Conservation (phyloP, 2,113 vertebrate genomes). For the Sula dactylatra region DNA sequence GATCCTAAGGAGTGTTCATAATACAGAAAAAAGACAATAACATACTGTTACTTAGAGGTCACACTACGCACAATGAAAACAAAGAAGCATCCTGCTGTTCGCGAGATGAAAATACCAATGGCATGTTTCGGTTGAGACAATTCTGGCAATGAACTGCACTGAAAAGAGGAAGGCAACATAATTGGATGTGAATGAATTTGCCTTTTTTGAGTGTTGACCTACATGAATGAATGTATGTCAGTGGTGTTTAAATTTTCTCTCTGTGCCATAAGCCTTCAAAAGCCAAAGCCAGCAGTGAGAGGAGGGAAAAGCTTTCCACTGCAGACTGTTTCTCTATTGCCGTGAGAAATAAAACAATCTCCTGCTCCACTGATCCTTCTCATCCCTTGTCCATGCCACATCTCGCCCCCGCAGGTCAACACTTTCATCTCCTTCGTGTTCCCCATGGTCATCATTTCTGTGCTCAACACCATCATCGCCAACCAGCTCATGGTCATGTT, state of each 20-base stretch:
- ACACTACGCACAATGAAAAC: not conserved
- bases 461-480: conserved; percentile 91
- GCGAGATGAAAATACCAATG: not conserved
- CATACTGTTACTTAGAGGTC: conserved; percentile 22
- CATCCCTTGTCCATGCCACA: not conserved
- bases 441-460: conserved; percentile 90
- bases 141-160: not conserved
- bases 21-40: not conserved
- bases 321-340: not conserved
- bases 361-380: not conserved
- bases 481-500: conserved; percentile 93
- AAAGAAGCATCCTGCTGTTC: not conserved
- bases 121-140: not conserved
- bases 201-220: not conserved
- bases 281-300: not conserved
- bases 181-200: not conserved
- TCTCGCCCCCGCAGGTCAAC: conserved; percentile 79
- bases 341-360: not conserved
- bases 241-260: not conserved
- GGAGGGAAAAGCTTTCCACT: not conserved
- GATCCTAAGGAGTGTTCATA: not conserved
- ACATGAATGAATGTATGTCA: not conserved
- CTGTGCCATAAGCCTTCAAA: not conserved
- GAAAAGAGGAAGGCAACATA: not conserved
- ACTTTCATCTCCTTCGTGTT: conserved; percentile 91